These are phyloP conservation scores for Typhlichthys subterraneus DNA, from an alignment of 2,797 vertebrate genomes.

Conservation along the genomic window DNA sequence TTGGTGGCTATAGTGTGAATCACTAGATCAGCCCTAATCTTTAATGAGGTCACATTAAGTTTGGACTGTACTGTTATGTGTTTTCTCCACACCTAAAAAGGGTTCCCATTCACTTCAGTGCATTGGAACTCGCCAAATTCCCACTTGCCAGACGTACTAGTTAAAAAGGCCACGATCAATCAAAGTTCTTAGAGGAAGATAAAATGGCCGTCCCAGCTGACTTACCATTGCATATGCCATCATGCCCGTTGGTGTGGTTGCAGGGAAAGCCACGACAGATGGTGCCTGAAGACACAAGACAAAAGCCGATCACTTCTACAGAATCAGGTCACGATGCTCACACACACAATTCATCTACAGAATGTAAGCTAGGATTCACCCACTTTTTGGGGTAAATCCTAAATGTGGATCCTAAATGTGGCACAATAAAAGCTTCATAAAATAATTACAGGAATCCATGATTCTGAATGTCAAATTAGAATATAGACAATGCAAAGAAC, in stretches of 20 bases:
- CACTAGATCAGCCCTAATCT: too few species aligned
- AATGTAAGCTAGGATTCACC: background rate
- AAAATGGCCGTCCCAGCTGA: conserved; percentile 22
- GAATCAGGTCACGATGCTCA: conserved; percentile 39
- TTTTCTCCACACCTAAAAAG: too few species aligned
- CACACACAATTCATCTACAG: background rate
- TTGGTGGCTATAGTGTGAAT: too few species aligned
- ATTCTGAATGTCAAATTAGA: conserved; percentile 2
- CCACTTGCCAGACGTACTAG: too few species aligned
- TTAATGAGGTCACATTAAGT: too few species aligned
- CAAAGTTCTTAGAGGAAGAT: background rate
- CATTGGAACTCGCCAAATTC: too few species aligned
- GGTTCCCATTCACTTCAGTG: too few species aligned
- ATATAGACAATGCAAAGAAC: too few species aligned
- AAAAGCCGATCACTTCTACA: conserved; percentile 49
- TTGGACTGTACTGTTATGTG: too few species aligned
- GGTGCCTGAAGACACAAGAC: conserved; percentile 83
- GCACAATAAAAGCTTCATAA: background rate
- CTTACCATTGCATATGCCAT: conserved; percentile 91
- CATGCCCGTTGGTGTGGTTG: conserved; percentile 94
- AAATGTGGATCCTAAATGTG: background rate
- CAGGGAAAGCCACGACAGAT: conserved; percentile 93
- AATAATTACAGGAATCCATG: background rate
- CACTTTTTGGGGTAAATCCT: background rate
- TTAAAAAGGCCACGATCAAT: too few species aligned